Evolutionary conservation across 2,797 vertebrate genomes (phyloP), one percentile per base, ranked within the genome.

Genomic region (Tragopan temminckii): DNA sequence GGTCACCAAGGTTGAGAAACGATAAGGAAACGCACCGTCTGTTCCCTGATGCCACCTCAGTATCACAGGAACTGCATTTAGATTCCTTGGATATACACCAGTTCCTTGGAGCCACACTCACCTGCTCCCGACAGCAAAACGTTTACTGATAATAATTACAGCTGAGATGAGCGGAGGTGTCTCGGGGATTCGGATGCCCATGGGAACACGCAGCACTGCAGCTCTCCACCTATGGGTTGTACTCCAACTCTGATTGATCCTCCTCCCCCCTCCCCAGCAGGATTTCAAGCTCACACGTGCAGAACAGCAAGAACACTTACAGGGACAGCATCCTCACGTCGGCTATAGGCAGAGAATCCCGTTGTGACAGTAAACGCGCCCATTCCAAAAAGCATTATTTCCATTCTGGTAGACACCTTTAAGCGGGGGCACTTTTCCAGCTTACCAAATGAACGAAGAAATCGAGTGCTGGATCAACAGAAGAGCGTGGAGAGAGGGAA

Each of bases 131-230:
- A 20, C 55, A 76, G 69, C 45, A 63, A 57, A 94, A 38, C 80
- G 81, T 89, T 92, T 85, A 53, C 85, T 45, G 81, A 18, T 66
- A 57, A 89, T 95, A 88, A 96, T 93, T 89, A 81, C 67, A n/a
- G 14, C 62, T 59, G 72, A 83, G 67, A 63, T 88, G 62, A 70
- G 24, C 40, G 36, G 35, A 67, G 76, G 9, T 52, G 76, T 81
- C 89, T 13, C 3, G 6, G 85, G 93, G 46, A 61, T 70, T 72
- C 16, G 59, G 67, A 20, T 61, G 70, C 89, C 87, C 77, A 13
- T 2, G 63, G 89, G 96, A 95, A 1, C 76, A 7, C 10, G 58
- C 79, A 55, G 79, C 27, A 17, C 59, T 42, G 69, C 57, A 68
- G 21, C 35, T 79, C 89, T 76, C 92, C 1, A 0, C 92, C 87